These are phyloP conservation scores for Paraplagusia blochii DNA, from an alignment of 2,113 vertebrate genomes.

Conservation along the genomic window DNA sequence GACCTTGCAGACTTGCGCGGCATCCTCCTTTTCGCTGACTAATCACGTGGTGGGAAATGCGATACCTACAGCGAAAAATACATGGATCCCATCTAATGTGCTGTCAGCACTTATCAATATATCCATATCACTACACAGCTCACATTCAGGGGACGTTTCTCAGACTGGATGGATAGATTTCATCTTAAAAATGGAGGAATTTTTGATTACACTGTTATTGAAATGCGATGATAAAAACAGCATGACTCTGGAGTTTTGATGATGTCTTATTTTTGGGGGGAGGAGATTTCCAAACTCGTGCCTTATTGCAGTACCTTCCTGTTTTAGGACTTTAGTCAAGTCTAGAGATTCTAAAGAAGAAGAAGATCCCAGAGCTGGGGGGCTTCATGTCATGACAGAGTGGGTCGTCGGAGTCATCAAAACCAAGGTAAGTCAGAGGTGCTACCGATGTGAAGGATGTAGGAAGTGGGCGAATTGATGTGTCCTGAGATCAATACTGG, in stretches of 20 bases:
- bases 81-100: conserved; percentile 25
- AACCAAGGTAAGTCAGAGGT: conserved; percentile 21
- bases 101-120: conserved; percentile 50
- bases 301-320: too few species aligned
- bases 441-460: conserved; percentile 46
- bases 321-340: too few species aligned
- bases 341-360: too few species aligned
- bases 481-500: conserved; percentile 60
- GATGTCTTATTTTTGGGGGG: background rate
- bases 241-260: background rate
- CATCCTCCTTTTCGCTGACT: conserved; percentile 57
- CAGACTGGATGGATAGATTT: conserved; percentile 48
- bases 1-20: conserved; percentile 48
- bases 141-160: conserved; percentile 46
- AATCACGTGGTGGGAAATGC: conserved; percentile 41
- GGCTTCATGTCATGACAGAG: too few species aligned
- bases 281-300: too few species aligned
- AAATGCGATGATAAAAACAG: conserved; percentile 27
- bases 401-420: conserved; percentile 16
- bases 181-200: conserved; percentile 29
- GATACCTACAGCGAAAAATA: conserved; percentile 48
- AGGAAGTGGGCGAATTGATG: conserved; percentile 72
- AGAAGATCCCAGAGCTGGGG: too few species aligned
- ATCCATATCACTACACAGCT: conserved; percentile 42
- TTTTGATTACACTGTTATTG: conserved; percentile 27